Evolutionary conservation across 2,888 invertebrate genomes (phyloP).

Genomic region (Aleiodes alternator): DNA sequence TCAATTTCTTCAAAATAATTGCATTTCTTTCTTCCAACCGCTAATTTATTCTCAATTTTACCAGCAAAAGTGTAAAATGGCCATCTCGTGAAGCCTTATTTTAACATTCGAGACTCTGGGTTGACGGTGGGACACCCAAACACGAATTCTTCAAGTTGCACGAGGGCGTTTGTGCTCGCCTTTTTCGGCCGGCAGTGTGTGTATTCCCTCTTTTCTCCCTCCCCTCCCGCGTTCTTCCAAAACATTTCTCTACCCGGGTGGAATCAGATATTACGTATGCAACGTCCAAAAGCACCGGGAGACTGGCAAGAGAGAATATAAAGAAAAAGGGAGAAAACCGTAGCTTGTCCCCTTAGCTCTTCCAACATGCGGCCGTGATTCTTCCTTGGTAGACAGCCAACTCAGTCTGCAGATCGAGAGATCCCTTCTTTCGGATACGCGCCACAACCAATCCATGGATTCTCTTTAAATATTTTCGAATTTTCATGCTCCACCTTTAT

Average conservation of each 20-base stretch:
- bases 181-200: conserved; percentile 33
- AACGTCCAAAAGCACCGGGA: conserved; percentile 65
- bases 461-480: conserved; percentile 13
- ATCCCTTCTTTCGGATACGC: conserved; percentile 39
- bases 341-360: conserved; percentile 21
- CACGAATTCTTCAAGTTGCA: conserved; percentile 43
- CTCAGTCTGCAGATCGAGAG: conserved; percentile 64
- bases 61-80: conserved; percentile 7
- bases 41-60: background rate
- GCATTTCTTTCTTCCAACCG: background rate
- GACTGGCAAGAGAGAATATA: conserved; percentile 55
- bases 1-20: conserved; percentile 2
- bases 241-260: conserved; percentile 61
- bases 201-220: background rate
- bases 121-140: conserved; percentile 35
- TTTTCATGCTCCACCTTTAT: background rate
- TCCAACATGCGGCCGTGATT: conserved; percentile 52
- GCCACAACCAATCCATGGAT: background rate
- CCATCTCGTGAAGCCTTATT: conserved; percentile 12
- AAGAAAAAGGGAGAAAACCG: conserved; percentile 47
- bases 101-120: conserved; percentile 28
- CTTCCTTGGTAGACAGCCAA: conserved; percentile 57
- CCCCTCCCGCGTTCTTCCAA: background rate
- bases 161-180: conserved; percentile 37
- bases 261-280: conserved; percentile 73